These are phyloP conservation scores for Epinephelus awoara DNA, from an alignment of 2,797 vertebrate genomes.

Conservation along the genomic window DNA sequence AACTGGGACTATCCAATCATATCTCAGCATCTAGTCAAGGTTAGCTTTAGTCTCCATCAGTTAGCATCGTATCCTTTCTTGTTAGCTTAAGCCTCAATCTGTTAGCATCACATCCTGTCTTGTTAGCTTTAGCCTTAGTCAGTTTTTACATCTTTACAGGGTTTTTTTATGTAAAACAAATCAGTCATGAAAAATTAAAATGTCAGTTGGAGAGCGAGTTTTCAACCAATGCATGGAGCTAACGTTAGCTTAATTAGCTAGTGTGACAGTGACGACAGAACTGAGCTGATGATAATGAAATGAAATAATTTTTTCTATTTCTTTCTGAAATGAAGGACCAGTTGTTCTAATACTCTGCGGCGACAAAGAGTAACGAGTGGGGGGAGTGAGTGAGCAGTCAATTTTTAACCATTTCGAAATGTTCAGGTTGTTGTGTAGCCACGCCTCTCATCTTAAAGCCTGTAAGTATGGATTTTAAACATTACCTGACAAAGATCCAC, in stretches of 20 bases:
- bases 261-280: not conserved
- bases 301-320: no score
- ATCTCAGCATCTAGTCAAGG: not conserved
- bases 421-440: no score
- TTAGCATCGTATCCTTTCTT: no score
- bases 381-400: no score
- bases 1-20: not conserved
- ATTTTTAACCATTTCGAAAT: no score
- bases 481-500: no score
- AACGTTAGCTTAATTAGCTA: not conserved
- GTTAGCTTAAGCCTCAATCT: not conserved
- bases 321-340: not conserved
- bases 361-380: no score
- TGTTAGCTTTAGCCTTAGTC: no score
- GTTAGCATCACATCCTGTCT: no score
- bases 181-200: not conserved
- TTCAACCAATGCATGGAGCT: not conserved
- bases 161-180: not conserved
- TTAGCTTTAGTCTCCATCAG: not conserved
- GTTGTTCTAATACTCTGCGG: not conserved
- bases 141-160: no score
- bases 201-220: not conserved
- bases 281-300: not conserved
- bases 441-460: no score
- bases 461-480: no score